These are phyloP conservation scores for Linepithema humile DNA, from an alignment of 1,140 invertebrate species.

Conservation along the genomic window DNA sequence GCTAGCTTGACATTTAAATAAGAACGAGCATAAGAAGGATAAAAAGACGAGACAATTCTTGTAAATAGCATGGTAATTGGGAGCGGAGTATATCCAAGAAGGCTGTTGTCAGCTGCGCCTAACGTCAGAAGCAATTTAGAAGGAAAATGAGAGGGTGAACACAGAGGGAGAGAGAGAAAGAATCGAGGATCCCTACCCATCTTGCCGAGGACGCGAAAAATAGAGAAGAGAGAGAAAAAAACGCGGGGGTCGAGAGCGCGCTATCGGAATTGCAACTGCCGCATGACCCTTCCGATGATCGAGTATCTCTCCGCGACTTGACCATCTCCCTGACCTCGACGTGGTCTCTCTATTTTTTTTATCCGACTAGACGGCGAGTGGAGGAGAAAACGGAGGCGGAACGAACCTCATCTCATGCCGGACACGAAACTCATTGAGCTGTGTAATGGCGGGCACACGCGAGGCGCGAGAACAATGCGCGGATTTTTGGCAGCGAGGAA, in stretches of 20 bases:
- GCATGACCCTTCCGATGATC: constrained; percentile 40
- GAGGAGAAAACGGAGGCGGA: not conserved
- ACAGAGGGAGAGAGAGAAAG: too few relatives aligned
- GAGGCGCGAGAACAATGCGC: constrained; percentile 37
- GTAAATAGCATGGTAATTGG: constrained; percentile 24
- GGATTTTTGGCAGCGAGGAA: constrained; percentile 37
- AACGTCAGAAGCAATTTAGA: constrained; percentile 41
- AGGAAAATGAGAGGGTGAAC: constrained; percentile 30
- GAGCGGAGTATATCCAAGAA: not conserved
- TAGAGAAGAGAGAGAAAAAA: constrained; percentile 6
- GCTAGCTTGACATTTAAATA: not conserved
- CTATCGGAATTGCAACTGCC: constrained; percentile 42
- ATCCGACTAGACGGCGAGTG: not conserved
- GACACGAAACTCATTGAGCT: constrained; percentile 48
- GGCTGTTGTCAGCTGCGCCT: constrained; percentile 40
- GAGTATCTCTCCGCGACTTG: constrained; percentile 22
- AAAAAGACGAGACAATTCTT: not conserved
- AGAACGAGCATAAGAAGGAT: not conserved
- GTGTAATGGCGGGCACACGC: constrained; percentile 60
- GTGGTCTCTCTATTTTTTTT: not conserved
- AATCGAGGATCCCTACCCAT: not conserved
- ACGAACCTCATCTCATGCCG: constrained; percentile 53
- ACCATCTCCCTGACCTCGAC: not conserved
- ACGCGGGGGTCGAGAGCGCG: not conserved
- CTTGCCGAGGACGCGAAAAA: constrained; percentile 13